Conservation (phyloP, 2,113 vertebrate genomes). For the Eudyptes chrysolophus region DNA sequence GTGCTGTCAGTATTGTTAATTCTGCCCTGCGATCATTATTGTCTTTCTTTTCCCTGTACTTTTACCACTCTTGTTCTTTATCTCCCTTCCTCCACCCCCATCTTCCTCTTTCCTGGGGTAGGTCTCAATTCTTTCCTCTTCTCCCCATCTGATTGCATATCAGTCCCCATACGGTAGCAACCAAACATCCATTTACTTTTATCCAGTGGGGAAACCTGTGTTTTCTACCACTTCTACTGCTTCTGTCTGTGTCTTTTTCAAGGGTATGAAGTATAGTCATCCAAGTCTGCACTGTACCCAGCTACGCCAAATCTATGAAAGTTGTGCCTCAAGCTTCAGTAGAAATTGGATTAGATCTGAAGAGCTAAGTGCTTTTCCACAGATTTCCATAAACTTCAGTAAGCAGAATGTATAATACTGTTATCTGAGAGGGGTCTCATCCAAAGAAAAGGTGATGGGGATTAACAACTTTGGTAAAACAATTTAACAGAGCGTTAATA, state of each 20-base stretch:
- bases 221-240: neutral
- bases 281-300: neutral
- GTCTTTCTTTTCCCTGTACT: neutral
- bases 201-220: neutral
- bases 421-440: neutral
- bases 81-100: neutral
- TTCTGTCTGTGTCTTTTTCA: neutral
- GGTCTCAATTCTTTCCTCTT: neutral
- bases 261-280: neutral
- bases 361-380: neutral
- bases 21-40: neutral
- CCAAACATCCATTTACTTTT: neutral
- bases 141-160: neutral
- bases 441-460: neutral
- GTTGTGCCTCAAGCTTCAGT: neutral
- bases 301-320: neutral
- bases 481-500: neutral
- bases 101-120: neutral
- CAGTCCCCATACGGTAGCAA: neutral
- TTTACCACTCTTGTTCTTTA: neutral
- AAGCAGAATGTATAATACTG: neutral
- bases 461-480: neutral
- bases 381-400: neutral
- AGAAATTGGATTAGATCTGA: neutral
- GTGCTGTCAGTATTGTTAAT: neutral